phyloP scores from a whole-genome alignment of 2,113 vertebrate genomes.

The Catagonus wagneri region DNA sequence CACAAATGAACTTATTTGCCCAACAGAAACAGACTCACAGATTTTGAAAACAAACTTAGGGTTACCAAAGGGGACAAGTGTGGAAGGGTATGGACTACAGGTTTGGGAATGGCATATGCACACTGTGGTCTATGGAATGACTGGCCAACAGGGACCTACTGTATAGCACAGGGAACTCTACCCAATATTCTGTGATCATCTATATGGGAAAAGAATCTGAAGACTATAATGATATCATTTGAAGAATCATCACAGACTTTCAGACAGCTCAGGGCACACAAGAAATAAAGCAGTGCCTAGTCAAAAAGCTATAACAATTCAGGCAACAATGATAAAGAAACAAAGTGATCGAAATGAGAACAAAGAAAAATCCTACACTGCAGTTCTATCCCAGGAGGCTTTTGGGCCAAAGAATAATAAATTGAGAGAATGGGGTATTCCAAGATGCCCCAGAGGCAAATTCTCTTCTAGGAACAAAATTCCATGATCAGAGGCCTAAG shows the following conservation, averaged over 20 bases:
- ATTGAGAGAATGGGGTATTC: background rate
- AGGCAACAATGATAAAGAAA: background rate
- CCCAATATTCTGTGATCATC: no score
- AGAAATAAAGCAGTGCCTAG: background rate
- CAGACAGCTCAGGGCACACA: background rate
- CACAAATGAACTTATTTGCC: no score
- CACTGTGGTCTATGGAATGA: no score
- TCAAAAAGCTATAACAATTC: conserved; percentile 1
- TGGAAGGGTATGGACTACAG: no score
- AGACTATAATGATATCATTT: background rate
- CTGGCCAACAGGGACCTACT: no score
- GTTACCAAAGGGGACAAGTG: no score
- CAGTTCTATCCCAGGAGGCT: background rate
- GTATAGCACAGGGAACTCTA: no score
- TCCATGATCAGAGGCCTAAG: background rate
- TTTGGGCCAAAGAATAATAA: background rate
- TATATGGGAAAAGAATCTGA: background rate
- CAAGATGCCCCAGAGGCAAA: background rate
- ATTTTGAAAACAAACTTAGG: no score
- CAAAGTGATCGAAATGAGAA: background rate
- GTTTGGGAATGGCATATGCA: no score
- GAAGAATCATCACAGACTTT: background rate
- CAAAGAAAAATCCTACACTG: background rate
- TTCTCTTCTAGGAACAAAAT: background rate
- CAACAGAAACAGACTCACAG: no score